These are phyloP conservation scores for Siderastrea radians DNA, from an alignment of 92 coral and sea anemone species.

Conservation along the genomic window DNA sequence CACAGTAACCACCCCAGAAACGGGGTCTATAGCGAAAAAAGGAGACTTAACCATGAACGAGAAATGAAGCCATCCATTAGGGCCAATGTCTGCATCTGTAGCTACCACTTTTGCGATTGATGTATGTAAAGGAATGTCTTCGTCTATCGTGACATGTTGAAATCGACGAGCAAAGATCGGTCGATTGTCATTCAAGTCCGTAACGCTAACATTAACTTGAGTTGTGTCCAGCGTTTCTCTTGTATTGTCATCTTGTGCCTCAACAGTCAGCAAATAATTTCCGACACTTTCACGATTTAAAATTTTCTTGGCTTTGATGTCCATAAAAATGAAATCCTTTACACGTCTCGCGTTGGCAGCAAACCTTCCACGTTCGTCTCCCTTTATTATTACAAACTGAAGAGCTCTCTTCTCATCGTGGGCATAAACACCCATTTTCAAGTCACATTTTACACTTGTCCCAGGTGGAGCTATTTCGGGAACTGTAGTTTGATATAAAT, in stretches of 20 bases:
- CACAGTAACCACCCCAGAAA: slow-evolving; percentile 85
- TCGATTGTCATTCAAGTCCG: slow-evolving; percentile 80
- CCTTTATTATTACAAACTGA: slow-evolving; percentile 74
- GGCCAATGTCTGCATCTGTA: slow-evolving; percentile 83
- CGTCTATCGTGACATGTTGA: slow-evolving; percentile 72
- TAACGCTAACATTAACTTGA: slow-evolving; percentile 81
- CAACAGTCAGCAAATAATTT: slow-evolving; percentile 74
- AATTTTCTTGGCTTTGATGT: slow-evolving; percentile 67
- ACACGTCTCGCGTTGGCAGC: slow-evolving; percentile 72
- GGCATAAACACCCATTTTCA: slow-evolving; percentile 96
- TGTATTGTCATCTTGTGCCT: slow-evolving; percentile 72
- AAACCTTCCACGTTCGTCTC: slow-evolving; percentile 67
- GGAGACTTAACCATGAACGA: slow-evolving; percentile 75
- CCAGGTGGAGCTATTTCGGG: slow-evolving; percentile 79
- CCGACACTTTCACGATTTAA: slow-evolving; percentile 82
- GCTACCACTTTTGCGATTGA: slow-evolving; percentile 82
- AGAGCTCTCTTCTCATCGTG: slow-evolving; percentile 61
- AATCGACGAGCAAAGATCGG: slow-evolving; percentile 76
- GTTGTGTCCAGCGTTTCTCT: slow-evolving; percentile 80
- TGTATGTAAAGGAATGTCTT: slow-evolving; percentile 86
- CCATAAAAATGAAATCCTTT: slow-evolving; percentile 89
- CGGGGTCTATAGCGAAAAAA: slow-evolving; percentile 87
- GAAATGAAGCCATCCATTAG: slow-evolving; percentile 91
- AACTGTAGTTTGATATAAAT: slow-evolving; percentile 82
- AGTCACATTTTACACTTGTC: slow-evolving; percentile 79